phyloP scores from a whole-genome alignment of 2,113 vertebrate genomes.

The Crotalus horridus region DNA sequence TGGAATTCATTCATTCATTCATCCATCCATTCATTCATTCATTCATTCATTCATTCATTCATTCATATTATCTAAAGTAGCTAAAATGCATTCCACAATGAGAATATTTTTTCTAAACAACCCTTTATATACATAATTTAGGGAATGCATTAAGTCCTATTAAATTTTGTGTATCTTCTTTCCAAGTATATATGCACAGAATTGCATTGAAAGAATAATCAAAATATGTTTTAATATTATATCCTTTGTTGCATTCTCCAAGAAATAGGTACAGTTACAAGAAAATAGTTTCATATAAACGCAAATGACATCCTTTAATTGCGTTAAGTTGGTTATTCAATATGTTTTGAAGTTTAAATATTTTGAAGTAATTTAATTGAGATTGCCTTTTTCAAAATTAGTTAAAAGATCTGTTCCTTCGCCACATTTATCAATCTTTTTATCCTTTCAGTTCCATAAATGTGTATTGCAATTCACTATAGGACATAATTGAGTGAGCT shows the following conservation, averaged over 20 bases:
- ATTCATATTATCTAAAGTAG: not conserved
- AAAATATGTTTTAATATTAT: constrained; percentile 16
- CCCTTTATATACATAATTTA: not conserved
- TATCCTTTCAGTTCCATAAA: constrained; percentile 72
- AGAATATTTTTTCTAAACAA: not conserved
- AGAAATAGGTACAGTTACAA: constrained; percentile 24
- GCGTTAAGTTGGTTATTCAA: constrained; percentile 45
- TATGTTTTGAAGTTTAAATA: constrained; percentile 53
- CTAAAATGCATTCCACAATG: not conserved
- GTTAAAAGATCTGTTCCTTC: constrained; percentile 77
- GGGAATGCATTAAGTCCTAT: not conserved
- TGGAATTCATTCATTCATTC: not conserved
- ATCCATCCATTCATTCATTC: not conserved
- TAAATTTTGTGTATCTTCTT: not conserved
- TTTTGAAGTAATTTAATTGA: constrained; percentile 76
- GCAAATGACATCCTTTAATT: constrained; percentile 36
- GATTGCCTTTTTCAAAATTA: constrained; percentile 68
- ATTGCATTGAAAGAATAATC: not conserved
- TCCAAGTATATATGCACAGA: not conserved
- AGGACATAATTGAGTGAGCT: constrained; percentile 85
- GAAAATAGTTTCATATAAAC: constrained; percentile 36
- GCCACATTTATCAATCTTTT: constrained; percentile 87
- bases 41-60: not conserved
- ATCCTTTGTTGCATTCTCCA: constrained; percentile 20
- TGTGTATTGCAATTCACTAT: constrained; percentile 70